Evolutionary conservation across 2,888 invertebrate genomes (phyloP).

Genomic region (Cryptus armator): DNA sequence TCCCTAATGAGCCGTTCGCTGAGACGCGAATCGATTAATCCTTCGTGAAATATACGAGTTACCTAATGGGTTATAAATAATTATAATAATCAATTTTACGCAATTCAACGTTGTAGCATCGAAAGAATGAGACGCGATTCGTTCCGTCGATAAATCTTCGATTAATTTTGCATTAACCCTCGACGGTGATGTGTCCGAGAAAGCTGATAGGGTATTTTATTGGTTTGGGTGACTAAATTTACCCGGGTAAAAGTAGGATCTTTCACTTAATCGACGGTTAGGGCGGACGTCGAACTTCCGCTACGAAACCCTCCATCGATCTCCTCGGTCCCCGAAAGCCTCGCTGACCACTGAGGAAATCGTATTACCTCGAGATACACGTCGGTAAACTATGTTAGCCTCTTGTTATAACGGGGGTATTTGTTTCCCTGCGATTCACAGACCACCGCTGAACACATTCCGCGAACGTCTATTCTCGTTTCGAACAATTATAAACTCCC

Average conservation of each 20-base stretch:
- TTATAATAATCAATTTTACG: constrained; percentile 16
- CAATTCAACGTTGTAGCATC: not conserved
- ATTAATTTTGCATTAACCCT: constrained; percentile 11
- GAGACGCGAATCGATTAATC: constrained; percentile 45
- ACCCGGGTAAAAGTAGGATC: constrained; percentile 49
- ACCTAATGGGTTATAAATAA: constrained; percentile 36
- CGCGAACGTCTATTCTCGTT: not conserved
- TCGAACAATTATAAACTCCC: not conserved
- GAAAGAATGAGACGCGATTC: not conserved
- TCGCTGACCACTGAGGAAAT: not conserved
- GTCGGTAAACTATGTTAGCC: constrained; percentile 21
- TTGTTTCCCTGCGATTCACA: not conserved
- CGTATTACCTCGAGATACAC: not conserved
- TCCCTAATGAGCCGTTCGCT: constrained; percentile 52
- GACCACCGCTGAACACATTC: not conserved
- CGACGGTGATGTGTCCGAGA: not conserved
- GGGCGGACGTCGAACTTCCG: constrained; percentile 64
- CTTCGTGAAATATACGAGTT: constrained; percentile 33
- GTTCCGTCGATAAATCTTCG: constrained; percentile 35
- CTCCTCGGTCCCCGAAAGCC: constrained; percentile 42
- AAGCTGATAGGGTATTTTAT: constrained; percentile 45
- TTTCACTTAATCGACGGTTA: constrained; percentile 70
- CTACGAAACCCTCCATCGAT: constrained; percentile 64
- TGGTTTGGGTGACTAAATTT: constrained; percentile 46
- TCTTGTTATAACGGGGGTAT: not conserved